Conservation (phyloP, 2,113 vertebrate species). For the Chunga burmeisteri region DNA sequence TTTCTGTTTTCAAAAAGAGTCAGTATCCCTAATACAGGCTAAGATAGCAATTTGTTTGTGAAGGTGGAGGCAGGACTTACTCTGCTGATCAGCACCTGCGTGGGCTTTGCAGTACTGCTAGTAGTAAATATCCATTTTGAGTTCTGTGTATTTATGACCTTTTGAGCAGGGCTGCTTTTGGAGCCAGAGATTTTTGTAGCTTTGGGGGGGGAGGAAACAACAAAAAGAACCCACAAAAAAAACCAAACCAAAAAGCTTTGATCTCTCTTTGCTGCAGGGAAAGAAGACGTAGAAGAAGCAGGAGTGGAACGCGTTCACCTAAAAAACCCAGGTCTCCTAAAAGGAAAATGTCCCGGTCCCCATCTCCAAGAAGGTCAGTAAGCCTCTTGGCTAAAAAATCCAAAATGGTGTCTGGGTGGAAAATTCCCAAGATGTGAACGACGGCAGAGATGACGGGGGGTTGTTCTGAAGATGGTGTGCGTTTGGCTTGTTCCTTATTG, state of each 20-base stretch:
- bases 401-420: too few species aligned
- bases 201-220: not conserved
- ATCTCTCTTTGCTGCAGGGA: constrained; percentile 59
- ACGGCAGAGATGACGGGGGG: fast-evolving
- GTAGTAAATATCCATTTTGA: fast-evolving
- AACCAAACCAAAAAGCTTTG: not conserved
- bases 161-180: not conserved
- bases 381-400: not conserved
- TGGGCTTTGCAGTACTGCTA: not conserved
- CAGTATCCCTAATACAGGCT: fast-evolving
- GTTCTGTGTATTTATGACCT: fast-evolving
- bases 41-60: fast-evolving
- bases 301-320: constrained; percentile 85
- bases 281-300: constrained; percentile 84
- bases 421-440: fast-evolving
- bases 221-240: too few species aligned
- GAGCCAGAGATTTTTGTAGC: not conserved
- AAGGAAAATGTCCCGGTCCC: constrained; percentile 86
- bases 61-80: not conserved
- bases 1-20: not conserved
- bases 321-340: constrained; percentile 90
- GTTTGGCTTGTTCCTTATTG: too few species aligned
- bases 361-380: constrained; percentile 87
- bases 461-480: fast-evolving
- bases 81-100: not conserved